These are phyloP conservation scores for Panagrolaimus sp. DNA, from an alignment of 1,140 invertebrate species.

Conservation along the genomic window DNA sequence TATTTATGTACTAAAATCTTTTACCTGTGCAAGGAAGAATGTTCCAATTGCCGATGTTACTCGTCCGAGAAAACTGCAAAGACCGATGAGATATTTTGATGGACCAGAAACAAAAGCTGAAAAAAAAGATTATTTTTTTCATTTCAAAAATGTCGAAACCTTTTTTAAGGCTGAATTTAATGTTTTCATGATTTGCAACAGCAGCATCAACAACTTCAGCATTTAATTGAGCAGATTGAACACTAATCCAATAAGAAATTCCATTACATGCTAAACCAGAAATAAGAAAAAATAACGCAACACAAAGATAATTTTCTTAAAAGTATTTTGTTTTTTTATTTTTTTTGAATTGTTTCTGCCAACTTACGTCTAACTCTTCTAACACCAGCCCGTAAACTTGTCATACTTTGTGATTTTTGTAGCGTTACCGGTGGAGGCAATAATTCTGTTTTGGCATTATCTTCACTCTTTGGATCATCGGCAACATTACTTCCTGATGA, in stretches of 20 bases:
- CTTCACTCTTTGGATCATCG: background rate
- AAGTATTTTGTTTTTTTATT: background rate
- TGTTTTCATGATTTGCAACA: background rate
- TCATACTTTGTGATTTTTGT: background rate
- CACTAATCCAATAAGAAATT: conserved; percentile 15
- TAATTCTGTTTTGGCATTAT: background rate
- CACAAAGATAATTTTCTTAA: conserved; percentile 12
- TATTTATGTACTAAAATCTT: background rate
- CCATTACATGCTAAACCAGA: conserved; percentile 16
- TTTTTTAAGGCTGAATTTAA: conserved; percentile 6
- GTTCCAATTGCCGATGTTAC: background rate
- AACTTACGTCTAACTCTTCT: conserved; percentile 12
- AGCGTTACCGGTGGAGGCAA: background rate
- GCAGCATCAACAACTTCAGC: conserved; percentile 8
- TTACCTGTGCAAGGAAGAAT: conserved; percentile 8
- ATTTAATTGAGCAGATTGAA: background rate
- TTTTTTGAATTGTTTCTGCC: background rate
- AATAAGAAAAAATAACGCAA: conserved; percentile 3
- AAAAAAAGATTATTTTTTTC: background rate
- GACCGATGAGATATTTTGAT: background rate
- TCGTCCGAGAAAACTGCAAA: conserved; percentile 9
- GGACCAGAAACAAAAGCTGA: background rate
- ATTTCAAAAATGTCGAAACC: background rate
- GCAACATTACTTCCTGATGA: background rate
- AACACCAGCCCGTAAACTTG: background rate